Evolutionary conservation across 2,888 invertebrate genomes (phyloP).

Genomic region (Drosophila incognita): DNA sequence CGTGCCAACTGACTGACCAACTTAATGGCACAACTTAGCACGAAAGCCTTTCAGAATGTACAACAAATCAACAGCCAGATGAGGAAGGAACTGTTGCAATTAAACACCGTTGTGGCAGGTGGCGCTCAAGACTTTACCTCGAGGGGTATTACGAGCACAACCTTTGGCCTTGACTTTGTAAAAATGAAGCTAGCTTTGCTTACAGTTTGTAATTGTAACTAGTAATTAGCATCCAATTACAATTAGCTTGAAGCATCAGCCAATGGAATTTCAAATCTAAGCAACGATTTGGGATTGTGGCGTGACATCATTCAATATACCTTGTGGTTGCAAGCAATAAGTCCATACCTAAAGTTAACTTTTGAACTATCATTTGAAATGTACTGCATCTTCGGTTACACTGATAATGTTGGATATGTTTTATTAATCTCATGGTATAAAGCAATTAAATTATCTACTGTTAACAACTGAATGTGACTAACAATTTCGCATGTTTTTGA

Average conservation of each 20-base stretch:
- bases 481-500: slow-evolving; percentile 14
- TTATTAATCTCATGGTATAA: neutral
- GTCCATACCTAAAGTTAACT: neutral
- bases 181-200: neutral
- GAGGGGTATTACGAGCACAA: neutral
- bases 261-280: neutral
- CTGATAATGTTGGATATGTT: neutral
- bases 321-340: neutral
- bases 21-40: slow-evolving; percentile 56
- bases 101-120: slow-evolving; percentile 21
- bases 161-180: slow-evolving; percentile 2
- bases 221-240: slow-evolving; percentile 4
- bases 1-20: slow-evolving; percentile 74
- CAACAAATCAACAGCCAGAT: slow-evolving; percentile 14
- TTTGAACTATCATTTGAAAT: neutral
- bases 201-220: neutral
- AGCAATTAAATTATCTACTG: neutral
- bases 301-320: neutral
- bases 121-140: slow-evolving; percentile 17
- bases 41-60: slow-evolving; percentile 26
- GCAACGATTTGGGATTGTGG: neutral
- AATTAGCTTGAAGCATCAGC: slow-evolving; percentile 2
- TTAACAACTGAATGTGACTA: slow-evolving; percentile 10
- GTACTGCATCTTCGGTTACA: neutral
- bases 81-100: slow-evolving; percentile 13